Base-by-base conservation (phyloP, 2,888 invertebrate genomes). In the Hyposoter dolosus region DNA sequence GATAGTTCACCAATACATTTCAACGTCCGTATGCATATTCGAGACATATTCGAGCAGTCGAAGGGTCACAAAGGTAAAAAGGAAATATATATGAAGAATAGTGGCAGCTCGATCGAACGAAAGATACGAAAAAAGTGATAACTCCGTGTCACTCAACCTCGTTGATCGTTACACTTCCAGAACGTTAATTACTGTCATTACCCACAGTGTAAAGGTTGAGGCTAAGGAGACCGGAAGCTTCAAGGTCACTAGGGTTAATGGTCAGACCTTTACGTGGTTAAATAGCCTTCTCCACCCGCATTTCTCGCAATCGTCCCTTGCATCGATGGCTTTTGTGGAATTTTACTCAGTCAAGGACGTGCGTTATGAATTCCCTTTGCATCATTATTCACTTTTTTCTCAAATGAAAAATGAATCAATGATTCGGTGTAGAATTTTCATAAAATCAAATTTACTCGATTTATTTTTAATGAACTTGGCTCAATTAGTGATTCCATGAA, bases 201-300 rank as follows among this genome's bases (percentile, higher is more conserved):
- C 19, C 50, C n/a, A n/a, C 0, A n/a, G n/a, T 53, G 50, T n/a
- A 53, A 19, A 53, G 50, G n/a, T 53, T 19, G 50, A 19, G n/a
- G 7, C 2, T n/a, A 19, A 7, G 1, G n/a, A 53, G n/a, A 53
- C 50, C 50, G 50, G 50, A 53, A 53, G 50, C 19, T 2, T 53
- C 50, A 53, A 53, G 50, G 50, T 53, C 50, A 53, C 50, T 53
- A n/a, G 50, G 50, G 50, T 53, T 53, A 53, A 53, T n/a, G n/a
- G 40, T 40, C 40, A 40, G 40, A 40, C 40, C 40, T 40, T 40
- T 40, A 40, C 40, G 40, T 40, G 17, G n/a, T 6, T 50, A 50
- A n/a, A 3, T 50, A 15, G 15, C 9, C n/a, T 50, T 50, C 47
- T n/a, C 6, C 4, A 50, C 47, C 47, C n/a, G 47, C 5, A n/a